Percentiles rank a stretch among this genome's conserved stretches.
phyloP scores from a whole-genome alignment of 2,113 vertebrate species.

The Rhombomys opimus region DNA sequence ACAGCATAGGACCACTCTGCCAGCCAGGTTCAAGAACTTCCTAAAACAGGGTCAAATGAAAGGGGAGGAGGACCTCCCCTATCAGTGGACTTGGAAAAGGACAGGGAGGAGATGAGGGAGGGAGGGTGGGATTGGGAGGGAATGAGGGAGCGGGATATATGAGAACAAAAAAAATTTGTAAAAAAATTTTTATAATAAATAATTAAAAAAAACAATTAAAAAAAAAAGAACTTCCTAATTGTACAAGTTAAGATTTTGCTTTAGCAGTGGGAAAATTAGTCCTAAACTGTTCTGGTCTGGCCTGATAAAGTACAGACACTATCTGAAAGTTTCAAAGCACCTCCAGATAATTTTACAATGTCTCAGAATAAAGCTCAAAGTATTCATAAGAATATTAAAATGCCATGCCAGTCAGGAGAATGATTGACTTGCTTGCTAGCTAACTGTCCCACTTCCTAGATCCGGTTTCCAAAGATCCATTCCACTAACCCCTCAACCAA shows the following conservation, averaged over 20 bases:
- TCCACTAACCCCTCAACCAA: too few species aligned
- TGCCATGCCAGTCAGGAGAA: not conserved
- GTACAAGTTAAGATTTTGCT: not conserved
- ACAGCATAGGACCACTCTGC: not conserved
- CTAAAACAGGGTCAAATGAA: not conserved
- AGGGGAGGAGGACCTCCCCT: too few species aligned
- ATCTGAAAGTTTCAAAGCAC: not conserved
- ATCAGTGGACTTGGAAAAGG: too few species aligned
- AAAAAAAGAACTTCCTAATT: not conserved
- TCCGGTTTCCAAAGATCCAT: too few species aligned
- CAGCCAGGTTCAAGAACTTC: not conserved
- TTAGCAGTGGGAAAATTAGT: constrained; percentile 27
- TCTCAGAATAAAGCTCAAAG: constrained; percentile 50
- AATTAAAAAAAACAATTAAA: too few species aligned
- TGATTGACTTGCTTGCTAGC: not conserved
- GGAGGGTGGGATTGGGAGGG: too few species aligned
- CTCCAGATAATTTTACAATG: constrained; percentile 32
- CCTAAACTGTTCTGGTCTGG: not conserved
- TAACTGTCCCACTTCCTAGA: not conserved
- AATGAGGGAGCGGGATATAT: too few species aligned
- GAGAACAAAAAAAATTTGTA: too few species aligned
- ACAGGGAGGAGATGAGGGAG: too few species aligned
- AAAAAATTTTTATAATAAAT: too few species aligned
- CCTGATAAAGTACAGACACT: constrained; percentile 32
- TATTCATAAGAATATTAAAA: constrained; percentile 40